Evolutionary conservation across 2,888 invertebrate species (phyloP), one percentile per base, ranked within the genome.

Genomic region (Nemotelus nigrinus): DNA sequence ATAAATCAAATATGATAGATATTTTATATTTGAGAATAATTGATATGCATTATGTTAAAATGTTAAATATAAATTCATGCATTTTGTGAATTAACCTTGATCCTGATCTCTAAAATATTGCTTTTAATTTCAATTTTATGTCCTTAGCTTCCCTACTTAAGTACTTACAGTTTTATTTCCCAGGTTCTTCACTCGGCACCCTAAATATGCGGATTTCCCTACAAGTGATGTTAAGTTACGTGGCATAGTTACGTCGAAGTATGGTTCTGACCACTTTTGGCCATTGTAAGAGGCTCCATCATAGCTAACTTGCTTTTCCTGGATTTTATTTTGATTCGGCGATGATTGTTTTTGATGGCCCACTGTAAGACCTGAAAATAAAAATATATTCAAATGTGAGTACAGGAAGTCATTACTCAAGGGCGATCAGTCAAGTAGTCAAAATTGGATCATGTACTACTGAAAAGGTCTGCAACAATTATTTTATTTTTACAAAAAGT

Each of bases 111-210:
- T 25, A 25, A 25, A 25, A 25, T 25, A 25, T 25, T 25, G 25
- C 25, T 25, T 25, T 25, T 25, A 25, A 25, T 25, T 25, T 25
- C 25, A 25, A 25, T 25, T 25, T 25, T 25, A 25, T 25, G 25
- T 25, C 25, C 25, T 25, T 25, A 25, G 10, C 50, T 10, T 50
- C 1, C 10, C n/a, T 1, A 57, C 10, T 57, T 57, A 3, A 3
- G 43, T 63, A 89, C 93, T 91, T 85, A 94, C 94, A 89, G 94
- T 94, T 91, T 93, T 92, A 87, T 94, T 94, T 80, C 93, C 94
- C 81, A 94, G 89, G 89, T 93, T 93, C 83, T 93, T 90, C 79
- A 94, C 94, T 81, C 93, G 89, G 87, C 94, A 94, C 86, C 92
- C 93, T 83, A 94, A 90, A 89, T 93, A 94, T 81, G 94, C 94